Conservation (phyloP, 1,140 invertebrate species). For the Adelges cooleyi region DNA sequence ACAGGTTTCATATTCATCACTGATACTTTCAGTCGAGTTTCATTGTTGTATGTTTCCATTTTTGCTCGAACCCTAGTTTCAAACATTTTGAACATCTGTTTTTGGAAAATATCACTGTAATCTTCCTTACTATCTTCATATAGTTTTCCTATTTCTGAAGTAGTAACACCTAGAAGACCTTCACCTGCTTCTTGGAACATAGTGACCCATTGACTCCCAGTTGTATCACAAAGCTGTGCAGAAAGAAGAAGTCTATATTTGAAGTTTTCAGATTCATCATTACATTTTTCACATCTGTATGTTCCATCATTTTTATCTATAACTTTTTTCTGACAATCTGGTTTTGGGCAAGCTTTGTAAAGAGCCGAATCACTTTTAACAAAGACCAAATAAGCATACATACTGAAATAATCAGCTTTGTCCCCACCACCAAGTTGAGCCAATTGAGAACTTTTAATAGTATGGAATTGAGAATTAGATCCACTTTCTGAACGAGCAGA, state of each 20-base stretch:
- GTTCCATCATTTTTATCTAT: constrained; percentile 79
- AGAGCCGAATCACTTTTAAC: constrained; percentile 65
- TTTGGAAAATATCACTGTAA: constrained; percentile 51
- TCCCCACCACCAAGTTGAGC: constrained; percentile 53
- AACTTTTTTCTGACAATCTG: constrained; percentile 84
- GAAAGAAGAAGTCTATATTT: constrained; percentile 72
- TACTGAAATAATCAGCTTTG: constrained; percentile 51
- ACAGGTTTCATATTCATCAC: constrained; percentile 45
- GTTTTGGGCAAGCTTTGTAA: constrained; percentile 79
- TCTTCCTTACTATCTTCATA: constrained; percentile 48
- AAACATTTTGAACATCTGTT: constrained; percentile 65
- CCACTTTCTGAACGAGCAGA: constrained; percentile 38
- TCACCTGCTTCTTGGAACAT: constrained; percentile 82
- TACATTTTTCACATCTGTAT: constrained; percentile 90
- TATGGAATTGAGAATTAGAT: constrained; percentile 39
- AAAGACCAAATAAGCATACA: constrained; percentile 55
- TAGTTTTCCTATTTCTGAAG: constrained; percentile 63
- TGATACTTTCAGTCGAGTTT: constrained; percentile 63
- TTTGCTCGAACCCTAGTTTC: constrained; percentile 73
- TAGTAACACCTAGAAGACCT: constrained; percentile 58
- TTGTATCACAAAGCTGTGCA: constrained; percentile 68
- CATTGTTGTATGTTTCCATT: constrained; percentile 86
- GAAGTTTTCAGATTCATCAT: constrained; percentile 67
- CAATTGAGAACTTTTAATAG: constrained; percentile 47
- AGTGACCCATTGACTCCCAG: constrained; percentile 72